A percentile compares a stretch with the other conserved stretches of the same genome.
Evolutionary conservation across 2,797 vertebrate genomes (phyloP).

Genomic region (Calcarius lapponicus): DNA sequence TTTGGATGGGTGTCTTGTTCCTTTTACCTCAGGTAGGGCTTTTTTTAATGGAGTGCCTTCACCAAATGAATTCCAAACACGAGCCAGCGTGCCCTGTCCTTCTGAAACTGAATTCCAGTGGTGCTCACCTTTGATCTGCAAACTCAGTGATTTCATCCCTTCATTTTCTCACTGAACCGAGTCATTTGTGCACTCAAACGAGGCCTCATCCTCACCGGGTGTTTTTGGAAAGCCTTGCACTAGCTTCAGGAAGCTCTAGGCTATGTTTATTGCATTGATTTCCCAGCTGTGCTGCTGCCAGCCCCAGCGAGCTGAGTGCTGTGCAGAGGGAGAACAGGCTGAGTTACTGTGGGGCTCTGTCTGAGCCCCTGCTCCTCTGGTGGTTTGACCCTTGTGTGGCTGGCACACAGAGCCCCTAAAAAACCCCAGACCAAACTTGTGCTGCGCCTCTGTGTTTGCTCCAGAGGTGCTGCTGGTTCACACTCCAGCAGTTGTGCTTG

Average conservation of each 20-base stretch:
- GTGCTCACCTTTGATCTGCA: neutral
- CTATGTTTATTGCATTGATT: neutral
- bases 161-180: neutral
- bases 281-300: neutral
- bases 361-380: neutral
- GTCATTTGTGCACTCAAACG: neutral
- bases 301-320: neutral
- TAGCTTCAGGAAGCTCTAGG: neutral
- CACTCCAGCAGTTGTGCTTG: neutral
- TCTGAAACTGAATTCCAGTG: neutral
- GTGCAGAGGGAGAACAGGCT: neutral
- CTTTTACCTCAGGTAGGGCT: accelerated
- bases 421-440: neutral
- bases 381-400: neutral
- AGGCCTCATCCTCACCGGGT: accelerated
- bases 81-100: neutral
- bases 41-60: neutral
- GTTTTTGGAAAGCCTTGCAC: neutral
- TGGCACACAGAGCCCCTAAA: neutral
- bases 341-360: neutral
- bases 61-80: neutral
- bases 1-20: neutral
- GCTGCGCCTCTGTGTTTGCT: neutral
- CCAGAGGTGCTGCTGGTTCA: neutral
- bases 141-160: accelerated